Evolutionary conservation across 1,140 invertebrate species (phyloP), one percentile per base, ranked within the genome.

Genomic region (Callitettix versicolor): DNA sequence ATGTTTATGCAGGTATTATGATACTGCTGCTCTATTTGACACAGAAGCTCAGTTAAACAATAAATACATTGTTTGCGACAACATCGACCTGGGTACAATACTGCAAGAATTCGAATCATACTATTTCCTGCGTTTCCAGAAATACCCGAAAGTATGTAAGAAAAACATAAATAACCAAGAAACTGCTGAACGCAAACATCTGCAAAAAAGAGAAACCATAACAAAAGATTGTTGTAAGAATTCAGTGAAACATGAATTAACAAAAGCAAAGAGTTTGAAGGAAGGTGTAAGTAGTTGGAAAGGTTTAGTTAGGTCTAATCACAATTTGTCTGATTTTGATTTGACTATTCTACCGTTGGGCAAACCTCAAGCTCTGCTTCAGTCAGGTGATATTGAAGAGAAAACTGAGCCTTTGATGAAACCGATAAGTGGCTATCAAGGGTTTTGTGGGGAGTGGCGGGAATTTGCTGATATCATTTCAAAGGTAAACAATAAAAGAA

Each of bases 41-140:
- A 14, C 70, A 70, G 91, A 94, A 71, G 85, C 86, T 1, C 74
- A 79, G 17, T 71, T 91, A 1, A 68, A 77, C 1, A 76, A 79
- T 26, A 76, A 82, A 36, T 84, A 82, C 70, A 73, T 81, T 63
- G 76, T 95, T 1, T 95, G 92, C 71, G 92, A 96, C 62, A 95
- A 95, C 62, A 81, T 95, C 52, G 88, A 95, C 66, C 70, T 96
- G 58, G 82, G 88, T 51, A 85, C 83, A 15, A 86, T 97, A 55
- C 69, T 95, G 42, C 79, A 89, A 71, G 91, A 95, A 61, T 96
- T 88, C 68, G 85, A 85, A 59, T 84, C 84, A 48, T 95, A 88
- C 73, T 92, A 91, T 69, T 79, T 81, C 61, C 72, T 87, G 17
- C 82, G 88, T 63, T 95, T 91, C 69, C 84, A 88, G 66, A 89